Evolutionary conservation across 2,113 vertebrate genomes (phyloP).

Genomic region (Chaetodon trifascialis): DNA sequence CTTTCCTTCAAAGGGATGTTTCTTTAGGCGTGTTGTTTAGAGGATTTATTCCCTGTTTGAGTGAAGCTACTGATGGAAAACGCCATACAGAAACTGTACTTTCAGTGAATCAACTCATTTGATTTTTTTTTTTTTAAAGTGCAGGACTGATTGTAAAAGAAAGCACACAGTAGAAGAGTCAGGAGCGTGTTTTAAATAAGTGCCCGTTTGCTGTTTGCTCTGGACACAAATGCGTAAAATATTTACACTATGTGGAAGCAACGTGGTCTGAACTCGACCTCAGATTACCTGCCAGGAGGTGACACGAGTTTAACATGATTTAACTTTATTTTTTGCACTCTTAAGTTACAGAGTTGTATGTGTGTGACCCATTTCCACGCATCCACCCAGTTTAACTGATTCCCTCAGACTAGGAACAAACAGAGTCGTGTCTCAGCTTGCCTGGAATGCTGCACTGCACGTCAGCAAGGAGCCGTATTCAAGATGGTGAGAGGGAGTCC

Average conservation of each 20-base stretch:
- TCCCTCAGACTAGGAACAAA: conserved; percentile 42
- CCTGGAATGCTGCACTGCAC: conserved; percentile 72
- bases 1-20: conserved; percentile 53
- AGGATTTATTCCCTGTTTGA: conserved; percentile 55
- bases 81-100: conserved; percentile 11
- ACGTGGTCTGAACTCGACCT: neutral
- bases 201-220: neutral
- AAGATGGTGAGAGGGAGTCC: conserved; percentile 34
- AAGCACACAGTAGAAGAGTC: neutral
- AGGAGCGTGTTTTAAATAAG: neutral
- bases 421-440: conserved; percentile 65
- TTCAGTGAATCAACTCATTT: conserved; percentile 36
- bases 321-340: conserved; percentile 2
- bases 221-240: neutral
- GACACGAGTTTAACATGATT: conserved; percentile 13
- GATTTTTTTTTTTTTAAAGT: neutral
- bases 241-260: neutral
- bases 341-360: conserved; percentile 25
- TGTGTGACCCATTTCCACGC: conserved; percentile 54
- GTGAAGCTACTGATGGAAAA: conserved; percentile 41
- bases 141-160: conserved; percentile 2
- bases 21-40: conserved; percentile 48
- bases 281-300: conserved; percentile 16
- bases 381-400: conserved; percentile 65
- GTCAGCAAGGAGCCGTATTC: conserved; percentile 19